A percentile compares a stretch with the other conserved stretches of the same genome.
These are phyloP conservation scores for Auanema freiburgensis DNA, from an alignment of 2,888 invertebrate genomes.

Conservation along the genomic window DNA sequence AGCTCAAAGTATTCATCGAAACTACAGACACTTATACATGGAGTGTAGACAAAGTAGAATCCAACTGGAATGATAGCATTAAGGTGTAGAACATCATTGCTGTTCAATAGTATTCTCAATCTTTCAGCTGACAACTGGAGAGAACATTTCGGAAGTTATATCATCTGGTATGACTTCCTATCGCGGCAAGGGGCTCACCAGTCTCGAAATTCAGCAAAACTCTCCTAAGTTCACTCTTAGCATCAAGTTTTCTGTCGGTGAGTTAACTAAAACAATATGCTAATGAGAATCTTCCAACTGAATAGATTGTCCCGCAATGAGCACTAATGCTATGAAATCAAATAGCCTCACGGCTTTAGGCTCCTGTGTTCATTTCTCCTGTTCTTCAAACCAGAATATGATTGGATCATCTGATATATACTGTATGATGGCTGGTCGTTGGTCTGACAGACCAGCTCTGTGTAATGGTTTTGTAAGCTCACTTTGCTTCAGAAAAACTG, in stretches of 20 bases:
- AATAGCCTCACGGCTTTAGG: neutral
- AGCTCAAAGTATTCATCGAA: constrained; percentile 3
- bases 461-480: neutral
- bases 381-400: neutral
- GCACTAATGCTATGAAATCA: neutral
- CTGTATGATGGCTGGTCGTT: constrained; percentile 1
- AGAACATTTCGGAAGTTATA: neutral
- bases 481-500: too few species aligned
- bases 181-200: neutral
- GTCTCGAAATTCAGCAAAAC: constrained; percentile 7
- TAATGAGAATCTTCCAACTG: constrained; percentile 2
- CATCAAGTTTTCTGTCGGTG: constrained; percentile 14
- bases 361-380: neutral
- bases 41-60: constrained; percentile 6
- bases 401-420: neutral
- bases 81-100: neutral
- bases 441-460: neutral
- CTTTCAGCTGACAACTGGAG: too few species aligned
- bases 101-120: neutral
- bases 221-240: constrained; percentile 10
- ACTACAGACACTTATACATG: constrained; percentile 1
- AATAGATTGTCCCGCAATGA: neutral
- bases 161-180: constrained; percentile 6
- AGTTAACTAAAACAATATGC: too few species aligned
- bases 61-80: neutral